These are phyloP conservation scores for Pachymerium ferrugineum DNA, from an alignment of 2,888 invertebrate species.

Conservation along the genomic window DNA sequence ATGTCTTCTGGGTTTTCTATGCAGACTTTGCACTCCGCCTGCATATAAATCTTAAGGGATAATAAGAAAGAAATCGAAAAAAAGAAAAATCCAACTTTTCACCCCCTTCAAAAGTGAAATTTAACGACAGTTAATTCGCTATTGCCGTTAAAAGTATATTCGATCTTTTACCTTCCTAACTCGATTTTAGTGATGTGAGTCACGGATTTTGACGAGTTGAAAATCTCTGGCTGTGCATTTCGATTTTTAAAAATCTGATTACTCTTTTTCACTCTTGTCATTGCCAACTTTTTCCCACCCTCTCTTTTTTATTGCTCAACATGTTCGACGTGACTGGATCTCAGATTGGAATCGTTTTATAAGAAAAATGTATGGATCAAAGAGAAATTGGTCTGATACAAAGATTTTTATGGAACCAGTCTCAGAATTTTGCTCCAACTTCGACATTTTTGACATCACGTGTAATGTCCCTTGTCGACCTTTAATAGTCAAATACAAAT, in stretches of 20 bases:
- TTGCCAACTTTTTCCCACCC: neutral
- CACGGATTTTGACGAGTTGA: constrained; percentile 1
- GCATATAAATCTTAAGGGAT: no score
- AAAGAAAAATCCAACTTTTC: no score
- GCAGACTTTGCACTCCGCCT: no score
- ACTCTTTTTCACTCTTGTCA: neutral
- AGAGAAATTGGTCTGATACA: constrained; percentile 3
- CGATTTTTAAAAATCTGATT: constrained; percentile 6
- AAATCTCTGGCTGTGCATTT: neutral
- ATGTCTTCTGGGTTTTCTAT: no score
- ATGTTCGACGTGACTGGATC: constrained; percentile 1
- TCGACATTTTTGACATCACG: neutral
- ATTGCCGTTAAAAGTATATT: no score
- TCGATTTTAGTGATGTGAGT: neutral
- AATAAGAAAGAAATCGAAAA: no score
- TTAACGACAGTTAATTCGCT: no score
- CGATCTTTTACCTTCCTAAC: no score
- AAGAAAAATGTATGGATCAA: neutral
- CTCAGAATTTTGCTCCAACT: neutral
- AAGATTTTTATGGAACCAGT: neutral
- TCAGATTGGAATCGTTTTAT: neutral
- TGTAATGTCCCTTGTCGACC: neutral
- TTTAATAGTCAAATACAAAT: neutral
- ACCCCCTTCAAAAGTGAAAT: no score
- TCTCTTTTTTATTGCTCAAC: constrained; percentile 5